Evolutionary conservation across 2,888 invertebrate species (phyloP).

Genomic region (Rhamnusium bicolor): DNA sequence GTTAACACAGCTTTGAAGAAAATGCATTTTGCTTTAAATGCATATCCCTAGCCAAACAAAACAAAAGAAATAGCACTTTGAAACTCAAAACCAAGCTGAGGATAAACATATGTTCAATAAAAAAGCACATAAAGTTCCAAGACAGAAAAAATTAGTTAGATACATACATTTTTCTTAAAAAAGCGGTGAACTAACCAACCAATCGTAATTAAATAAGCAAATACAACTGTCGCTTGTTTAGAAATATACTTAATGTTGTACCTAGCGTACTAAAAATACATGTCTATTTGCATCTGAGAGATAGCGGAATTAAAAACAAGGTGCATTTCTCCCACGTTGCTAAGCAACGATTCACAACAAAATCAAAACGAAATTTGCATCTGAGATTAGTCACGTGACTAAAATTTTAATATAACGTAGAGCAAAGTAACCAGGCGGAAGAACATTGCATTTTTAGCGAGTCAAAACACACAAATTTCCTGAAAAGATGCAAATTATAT

Average conservation of each 20-base stretch:
- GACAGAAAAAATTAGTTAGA: background rate
- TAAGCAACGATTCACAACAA: constrained; percentile 41
- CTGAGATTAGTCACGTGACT: constrained; percentile 22
- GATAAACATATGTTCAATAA: background rate
- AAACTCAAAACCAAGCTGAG: background rate
- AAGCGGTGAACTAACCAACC: constrained; percentile 8
- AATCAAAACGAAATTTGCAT: constrained; percentile 43
- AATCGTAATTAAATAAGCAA: constrained; percentile 19
- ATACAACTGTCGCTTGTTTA: constrained; percentile 33
- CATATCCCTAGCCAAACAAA: background rate
- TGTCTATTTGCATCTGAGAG: constrained; percentile 65
- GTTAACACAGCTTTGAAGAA: too few species aligned
- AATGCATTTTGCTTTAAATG: too few species aligned
- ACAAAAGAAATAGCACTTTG: background rate
- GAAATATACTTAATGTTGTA: constrained; percentile 40
- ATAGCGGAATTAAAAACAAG: constrained; percentile 63
- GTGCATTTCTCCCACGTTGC: constrained; percentile 65
- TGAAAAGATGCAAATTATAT: background rate
- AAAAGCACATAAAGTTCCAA: background rate
- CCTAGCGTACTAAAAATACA: constrained; percentile 62
- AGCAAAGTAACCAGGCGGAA: constrained; percentile 12
- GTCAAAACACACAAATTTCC: background rate
- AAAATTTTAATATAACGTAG: constrained; percentile 1
- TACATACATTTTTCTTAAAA: constrained; percentile 9
- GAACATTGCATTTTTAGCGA: background rate